phyloP scores from a whole-genome alignment of 2,888 invertebrate genomes.

The Exephanes ischioxanthus region DNA sequence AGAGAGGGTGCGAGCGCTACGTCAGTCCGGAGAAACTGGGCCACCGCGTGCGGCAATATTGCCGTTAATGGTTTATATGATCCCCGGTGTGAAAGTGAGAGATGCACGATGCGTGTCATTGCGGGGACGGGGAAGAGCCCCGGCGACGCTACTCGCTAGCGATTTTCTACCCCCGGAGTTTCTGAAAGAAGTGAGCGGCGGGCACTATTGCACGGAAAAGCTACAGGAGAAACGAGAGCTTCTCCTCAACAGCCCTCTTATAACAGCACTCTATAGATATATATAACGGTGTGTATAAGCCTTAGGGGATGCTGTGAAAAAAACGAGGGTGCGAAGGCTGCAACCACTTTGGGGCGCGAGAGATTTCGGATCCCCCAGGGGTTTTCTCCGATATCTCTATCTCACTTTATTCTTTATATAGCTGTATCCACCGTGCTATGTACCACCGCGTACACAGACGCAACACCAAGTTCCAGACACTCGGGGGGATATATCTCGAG shows the following conservation, averaged over 20 bases:
- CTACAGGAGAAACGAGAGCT: conserved; percentile 70
- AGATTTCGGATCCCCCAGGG: conserved; percentile 84
- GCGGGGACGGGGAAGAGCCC: conserved; percentile 70
- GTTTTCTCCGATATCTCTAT: conserved; percentile 72
- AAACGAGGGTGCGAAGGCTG: conserved; percentile 80
- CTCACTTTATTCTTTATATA: conserved; percentile 69
- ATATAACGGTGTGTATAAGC: conserved; percentile 77
- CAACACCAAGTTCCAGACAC: conserved; percentile 64
- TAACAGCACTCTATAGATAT: conserved; percentile 6
- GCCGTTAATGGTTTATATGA: conserved; percentile 83
- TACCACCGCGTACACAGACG: conserved; percentile 63
- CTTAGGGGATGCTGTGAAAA: conserved; percentile 83
- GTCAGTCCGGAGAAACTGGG: conserved; percentile 56
- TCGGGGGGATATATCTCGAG: conserved; percentile 67
- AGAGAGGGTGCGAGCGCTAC: conserved; percentile 24
- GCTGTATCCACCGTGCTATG: conserved; percentile 62
- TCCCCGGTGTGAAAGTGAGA: conserved; percentile 84
- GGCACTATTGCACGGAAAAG: conserved; percentile 57
- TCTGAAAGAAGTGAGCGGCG: conserved; percentile 56
- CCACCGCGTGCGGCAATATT: conserved; percentile 76
- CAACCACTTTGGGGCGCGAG: conserved; percentile 85
- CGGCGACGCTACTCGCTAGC: conserved; percentile 35
- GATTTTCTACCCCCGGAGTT: conserved; percentile 67
- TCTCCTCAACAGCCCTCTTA: conserved; percentile 69
- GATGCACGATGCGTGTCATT: conserved; percentile 82